Evolutionary conservation across 2,113 vertebrate genomes (phyloP).

Genomic region (Athene noctua): DNA sequence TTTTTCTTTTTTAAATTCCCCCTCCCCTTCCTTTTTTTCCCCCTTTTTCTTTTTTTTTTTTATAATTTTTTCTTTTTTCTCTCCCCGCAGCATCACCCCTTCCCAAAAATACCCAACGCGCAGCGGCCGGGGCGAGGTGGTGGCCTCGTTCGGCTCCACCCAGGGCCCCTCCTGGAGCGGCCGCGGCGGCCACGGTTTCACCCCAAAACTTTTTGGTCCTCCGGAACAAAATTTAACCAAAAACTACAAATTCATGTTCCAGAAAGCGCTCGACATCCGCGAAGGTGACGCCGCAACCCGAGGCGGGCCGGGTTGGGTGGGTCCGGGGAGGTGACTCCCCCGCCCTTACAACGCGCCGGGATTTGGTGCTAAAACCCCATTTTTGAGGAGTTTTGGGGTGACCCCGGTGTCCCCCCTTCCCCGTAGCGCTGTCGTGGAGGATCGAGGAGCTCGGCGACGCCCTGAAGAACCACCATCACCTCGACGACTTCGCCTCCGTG

Average conservation of each 20-base stretch:
- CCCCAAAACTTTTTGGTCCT: slow-evolving; percentile 61
- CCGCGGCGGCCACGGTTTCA: slow-evolving; percentile 16
- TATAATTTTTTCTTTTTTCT: too few relatives aligned
- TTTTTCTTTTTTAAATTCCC: too few relatives aligned
- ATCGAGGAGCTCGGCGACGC: slow-evolving; percentile 85
- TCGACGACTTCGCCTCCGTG: slow-evolving; percentile 82
- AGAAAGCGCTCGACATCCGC: slow-evolving; percentile 81
- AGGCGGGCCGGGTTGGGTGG: too few relatives aligned
- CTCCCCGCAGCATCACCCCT: slow-evolving; percentile 74
- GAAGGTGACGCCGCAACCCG: slow-evolving; percentile 72
- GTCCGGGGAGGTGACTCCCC: too few relatives aligned
- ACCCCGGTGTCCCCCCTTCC: not conserved
- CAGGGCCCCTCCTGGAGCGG: slow-evolving; percentile 79
- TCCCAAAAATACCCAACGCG: slow-evolving; percentile 88
- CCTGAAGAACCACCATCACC: slow-evolving; percentile 78
- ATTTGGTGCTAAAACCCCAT: too few relatives aligned
- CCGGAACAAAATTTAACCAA: slow-evolving; percentile 63
- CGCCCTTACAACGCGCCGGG: too few relatives aligned
- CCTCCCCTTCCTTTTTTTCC: too few relatives aligned
- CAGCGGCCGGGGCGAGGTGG: slow-evolving; percentile 83
- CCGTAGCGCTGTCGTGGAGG: slow-evolving; percentile 82
- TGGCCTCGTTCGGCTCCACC: slow-evolving; percentile 74
- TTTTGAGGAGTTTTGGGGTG: not conserved
- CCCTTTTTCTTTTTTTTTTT: too few relatives aligned
- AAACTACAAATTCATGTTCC: slow-evolving; percentile 92